These are phyloP conservation scores for Synergus japonicus DNA, from an alignment of 2,888 invertebrate genomes.

Conservation along the genomic window DNA sequence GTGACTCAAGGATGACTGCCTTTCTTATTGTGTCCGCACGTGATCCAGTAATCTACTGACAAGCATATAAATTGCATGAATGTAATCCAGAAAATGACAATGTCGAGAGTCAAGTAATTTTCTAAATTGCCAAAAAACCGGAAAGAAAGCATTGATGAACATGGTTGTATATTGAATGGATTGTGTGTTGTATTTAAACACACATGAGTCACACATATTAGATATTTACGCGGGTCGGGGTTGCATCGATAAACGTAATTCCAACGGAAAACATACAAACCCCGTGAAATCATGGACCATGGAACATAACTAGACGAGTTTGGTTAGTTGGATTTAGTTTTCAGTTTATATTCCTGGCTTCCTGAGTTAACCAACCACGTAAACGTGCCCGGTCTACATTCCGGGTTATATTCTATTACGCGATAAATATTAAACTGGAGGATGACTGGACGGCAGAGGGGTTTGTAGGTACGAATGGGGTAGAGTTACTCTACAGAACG, in stretches of 20 bases:
- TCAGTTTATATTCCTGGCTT: conserved; percentile 71
- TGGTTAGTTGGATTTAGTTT: conserved; percentile 72
- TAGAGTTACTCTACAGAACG: not conserved
- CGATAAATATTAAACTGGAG: conserved; percentile 71
- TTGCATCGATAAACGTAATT: conserved; percentile 52
- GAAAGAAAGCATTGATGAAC: too few relatives aligned
- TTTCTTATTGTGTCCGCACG: too few relatives aligned
- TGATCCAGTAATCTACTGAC: too few relatives aligned
- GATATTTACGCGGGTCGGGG: not conserved
- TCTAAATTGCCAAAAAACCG: too few relatives aligned
- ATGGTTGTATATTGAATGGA: too few relatives aligned
- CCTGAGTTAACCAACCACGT: conserved; percentile 73
- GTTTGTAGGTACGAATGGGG: conserved; percentile 10
- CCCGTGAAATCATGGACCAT: conserved; percentile 59
- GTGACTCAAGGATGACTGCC: too few relatives aligned
- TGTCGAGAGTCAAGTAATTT: too few relatives aligned
- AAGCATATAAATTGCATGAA: too few relatives aligned
- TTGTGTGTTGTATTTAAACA: not conserved
- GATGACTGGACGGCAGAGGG: conserved; percentile 47
- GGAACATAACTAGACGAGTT: conserved; percentile 57
- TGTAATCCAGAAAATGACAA: too few relatives aligned
- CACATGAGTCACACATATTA: not conserved
- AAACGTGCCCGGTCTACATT: conserved; percentile 65
- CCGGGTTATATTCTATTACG: conserved; percentile 71
- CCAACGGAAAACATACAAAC: conserved; percentile 39